Percentiles rank a stretch among this genome's conserved stretches.
Conservation (phyloP, 2,113 vertebrate species). For the Gymnobelideus leadbeateri region DNA sequence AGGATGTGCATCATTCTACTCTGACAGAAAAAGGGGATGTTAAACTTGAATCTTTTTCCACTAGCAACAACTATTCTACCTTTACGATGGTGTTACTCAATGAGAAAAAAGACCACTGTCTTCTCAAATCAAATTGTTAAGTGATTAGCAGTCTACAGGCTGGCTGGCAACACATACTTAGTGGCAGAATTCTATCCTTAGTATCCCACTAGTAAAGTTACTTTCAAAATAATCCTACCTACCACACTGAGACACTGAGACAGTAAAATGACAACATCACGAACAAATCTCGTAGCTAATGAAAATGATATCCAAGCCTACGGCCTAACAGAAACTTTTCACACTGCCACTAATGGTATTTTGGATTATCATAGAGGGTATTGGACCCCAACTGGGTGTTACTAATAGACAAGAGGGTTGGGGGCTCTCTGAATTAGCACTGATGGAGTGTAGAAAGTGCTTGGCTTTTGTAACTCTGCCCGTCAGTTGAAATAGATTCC, state of each 20-base stretch:
- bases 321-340: slow-evolving; percentile 65
- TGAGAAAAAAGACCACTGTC: slow-evolving; percentile 65
- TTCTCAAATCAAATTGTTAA: slow-evolving; percentile 74
- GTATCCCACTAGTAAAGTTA: slow-evolving; percentile 71
- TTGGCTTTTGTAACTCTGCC: slow-evolving; percentile 51
- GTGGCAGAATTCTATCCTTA: slow-evolving; percentile 73
- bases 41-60: slow-evolving; percentile 60
- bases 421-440: slow-evolving; percentile 24
- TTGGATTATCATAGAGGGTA: slow-evolving; percentile 71
- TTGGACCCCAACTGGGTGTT: slow-evolving; percentile 48
- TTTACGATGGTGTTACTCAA: slow-evolving; percentile 63
- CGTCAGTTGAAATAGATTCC: background rate
- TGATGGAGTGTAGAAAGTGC: background rate
- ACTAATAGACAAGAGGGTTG: slow-evolving; percentile 29
- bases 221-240: slow-evolving; percentile 79
- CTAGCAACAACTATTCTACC: slow-evolving; percentile 66
- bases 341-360: slow-evolving; percentile 68
- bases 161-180: slow-evolving; percentile 77
- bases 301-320: slow-evolving; percentile 71
- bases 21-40: slow-evolving; percentile 42
- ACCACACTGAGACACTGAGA: slow-evolving; percentile 78
- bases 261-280: slow-evolving; percentile 75
- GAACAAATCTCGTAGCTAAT: slow-evolving; percentile 73
- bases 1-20: slow-evolving; percentile 56
- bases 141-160: slow-evolving; percentile 71